These are phyloP conservation scores for Gila orcuttii DNA, from an alignment of 2,113 vertebrate species.

Conservation along the genomic window DNA sequence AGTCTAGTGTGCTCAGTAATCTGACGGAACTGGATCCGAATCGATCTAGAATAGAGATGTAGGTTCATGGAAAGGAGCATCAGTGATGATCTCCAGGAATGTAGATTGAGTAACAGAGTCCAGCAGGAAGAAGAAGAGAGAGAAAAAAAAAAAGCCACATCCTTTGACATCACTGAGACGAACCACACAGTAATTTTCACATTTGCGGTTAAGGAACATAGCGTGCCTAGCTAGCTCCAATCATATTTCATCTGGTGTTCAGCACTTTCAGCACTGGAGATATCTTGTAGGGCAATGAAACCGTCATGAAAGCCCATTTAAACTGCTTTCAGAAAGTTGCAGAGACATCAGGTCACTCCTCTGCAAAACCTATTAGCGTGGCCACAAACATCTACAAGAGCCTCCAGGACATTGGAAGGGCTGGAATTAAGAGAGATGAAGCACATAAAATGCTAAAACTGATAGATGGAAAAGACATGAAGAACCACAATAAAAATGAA, in stretches of 20 bases:
- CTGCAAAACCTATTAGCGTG: conserved; percentile 1
- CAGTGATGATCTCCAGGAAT: conserved; percentile 34
- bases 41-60: background rate
- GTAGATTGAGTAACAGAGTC: conserved; percentile 32
- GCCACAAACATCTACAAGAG: conserved; percentile 30
- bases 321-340: conserved; percentile 28
- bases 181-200: conserved; percentile 53
- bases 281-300: conserved; percentile 45
- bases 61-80: background rate
- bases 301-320: conserved; percentile 11
- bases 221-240: conserved; percentile 48
- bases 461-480: conserved; percentile 3
- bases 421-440: background rate
- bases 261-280: background rate
- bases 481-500: background rate
- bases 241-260: conserved; percentile 60
- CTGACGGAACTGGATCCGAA: background rate
- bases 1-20: background rate
- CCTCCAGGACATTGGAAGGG: background rate
- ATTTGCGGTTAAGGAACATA: conserved; percentile 51
- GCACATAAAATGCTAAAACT: conserved; percentile 7
- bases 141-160: conserved; percentile 42
- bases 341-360: background rate
- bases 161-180: conserved; percentile 44
- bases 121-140: background rate